A percentile compares a stretch with the other conserved stretches of the same genome.
Evolutionary conservation across 2,888 invertebrate species (phyloP).

Genomic region (Tortricodes alternella): DNA sequence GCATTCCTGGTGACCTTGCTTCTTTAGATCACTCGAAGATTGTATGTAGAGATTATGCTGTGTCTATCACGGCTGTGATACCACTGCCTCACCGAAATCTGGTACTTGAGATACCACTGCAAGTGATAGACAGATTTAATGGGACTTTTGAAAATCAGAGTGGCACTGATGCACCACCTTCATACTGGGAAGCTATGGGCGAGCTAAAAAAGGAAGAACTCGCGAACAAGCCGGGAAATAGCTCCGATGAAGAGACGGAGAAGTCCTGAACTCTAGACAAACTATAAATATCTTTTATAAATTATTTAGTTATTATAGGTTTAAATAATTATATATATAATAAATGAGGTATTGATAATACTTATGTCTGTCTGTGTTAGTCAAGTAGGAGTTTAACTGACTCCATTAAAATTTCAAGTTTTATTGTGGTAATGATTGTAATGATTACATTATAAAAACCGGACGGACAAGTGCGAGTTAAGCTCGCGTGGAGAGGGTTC

Average conservation of each 20-base stretch:
- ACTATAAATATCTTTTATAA: not conserved
- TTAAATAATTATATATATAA: not conserved
- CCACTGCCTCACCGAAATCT: conserved; percentile 12
- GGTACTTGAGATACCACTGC: conserved; percentile 14
- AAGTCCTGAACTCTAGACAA: not conserved
- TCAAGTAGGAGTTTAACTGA: no score
- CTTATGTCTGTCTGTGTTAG: not conserved
- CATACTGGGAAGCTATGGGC: conserved; percentile 20
- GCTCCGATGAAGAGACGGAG: conserved; percentile 6
- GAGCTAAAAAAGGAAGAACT: not conserved
- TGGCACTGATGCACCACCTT: conserved; percentile 1
- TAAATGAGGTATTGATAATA: not conserved
- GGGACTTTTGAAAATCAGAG: not conserved
- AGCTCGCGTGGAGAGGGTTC: no score
- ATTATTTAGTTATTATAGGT: not conserved
- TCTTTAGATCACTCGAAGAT: conserved; percentile 13
- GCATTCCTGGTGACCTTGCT: not conserved
- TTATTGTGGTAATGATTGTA: no score
- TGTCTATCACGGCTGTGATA: conserved; percentile 3
- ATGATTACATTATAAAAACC: no score
- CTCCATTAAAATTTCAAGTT: no score
- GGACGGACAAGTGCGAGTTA: no score
- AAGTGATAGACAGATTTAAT: conserved; percentile 1
- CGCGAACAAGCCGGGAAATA: not conserved
- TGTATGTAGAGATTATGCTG: conserved; percentile 13